These are phyloP conservation scores for Graphium colonna DNA, from an alignment of 2,888 invertebrate species.

Conservation along the genomic window DNA sequence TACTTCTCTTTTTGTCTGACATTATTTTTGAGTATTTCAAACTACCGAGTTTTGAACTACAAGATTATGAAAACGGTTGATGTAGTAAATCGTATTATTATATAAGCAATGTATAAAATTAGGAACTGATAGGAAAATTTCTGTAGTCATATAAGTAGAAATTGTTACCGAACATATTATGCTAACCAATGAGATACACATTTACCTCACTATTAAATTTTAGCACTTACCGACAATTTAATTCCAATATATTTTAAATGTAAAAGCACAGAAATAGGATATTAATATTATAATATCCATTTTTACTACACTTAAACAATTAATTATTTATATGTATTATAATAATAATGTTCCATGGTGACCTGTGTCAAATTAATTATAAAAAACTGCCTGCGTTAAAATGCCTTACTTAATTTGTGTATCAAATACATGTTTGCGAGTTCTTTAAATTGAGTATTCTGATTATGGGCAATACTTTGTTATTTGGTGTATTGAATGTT, in stretches of 20 bases:
- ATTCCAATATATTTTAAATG: too few relatives aligned
- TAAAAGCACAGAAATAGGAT: not conserved
- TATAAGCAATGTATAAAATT: constrained; percentile 9
- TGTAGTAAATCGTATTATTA: not conserved
- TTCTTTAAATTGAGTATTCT: constrained; percentile 3
- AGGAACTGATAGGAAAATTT: constrained; percentile 6
- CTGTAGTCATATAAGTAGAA: constrained; percentile 2
- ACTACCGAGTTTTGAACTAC: too few relatives aligned
- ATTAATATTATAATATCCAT: too few relatives aligned
- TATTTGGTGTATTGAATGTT: constrained; percentile 2
- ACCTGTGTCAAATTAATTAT: not conserved
- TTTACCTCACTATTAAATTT: constrained; percentile 7
- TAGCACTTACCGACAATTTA: not conserved
- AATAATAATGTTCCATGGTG: constrained; percentile 11
- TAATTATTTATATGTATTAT: constrained; percentile 12
- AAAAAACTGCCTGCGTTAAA: constrained; percentile 11
- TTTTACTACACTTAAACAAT: constrained; percentile 10
- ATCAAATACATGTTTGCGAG: constrained; percentile 19
- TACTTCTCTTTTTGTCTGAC: too few relatives aligned
- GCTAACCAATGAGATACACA: not conserved
- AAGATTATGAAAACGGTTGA: too few relatives aligned
- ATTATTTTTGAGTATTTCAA: too few relatives aligned
- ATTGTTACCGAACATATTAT: constrained; percentile 24
- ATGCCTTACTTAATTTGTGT: constrained; percentile 7
- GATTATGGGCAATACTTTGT: constrained; percentile 1